Evolutionary conservation across 2,113 vertebrate species (phyloP).

Genomic region (Arenaria interpres): DNA sequence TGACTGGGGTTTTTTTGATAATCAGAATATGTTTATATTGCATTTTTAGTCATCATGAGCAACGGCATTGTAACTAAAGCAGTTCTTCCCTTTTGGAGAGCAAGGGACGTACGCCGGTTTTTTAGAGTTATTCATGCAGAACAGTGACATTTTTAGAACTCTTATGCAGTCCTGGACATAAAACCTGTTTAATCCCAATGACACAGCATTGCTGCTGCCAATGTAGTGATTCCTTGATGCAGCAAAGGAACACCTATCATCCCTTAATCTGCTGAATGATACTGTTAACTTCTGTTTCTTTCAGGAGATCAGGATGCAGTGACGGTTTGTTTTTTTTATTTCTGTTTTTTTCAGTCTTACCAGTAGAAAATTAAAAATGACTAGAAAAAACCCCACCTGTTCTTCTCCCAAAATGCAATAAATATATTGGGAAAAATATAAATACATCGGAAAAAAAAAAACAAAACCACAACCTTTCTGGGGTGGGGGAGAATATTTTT

Average conservation of each 20-base stretch:
- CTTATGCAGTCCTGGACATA: background rate
- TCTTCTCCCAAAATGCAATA: background rate
- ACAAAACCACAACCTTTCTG: background rate
- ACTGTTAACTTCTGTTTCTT: background rate
- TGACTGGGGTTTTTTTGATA: background rate
- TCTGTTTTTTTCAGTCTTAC: background rate
- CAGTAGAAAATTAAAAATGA: background rate
- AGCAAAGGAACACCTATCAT: background rate
- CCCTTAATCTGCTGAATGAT: background rate
- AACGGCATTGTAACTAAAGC: background rate
- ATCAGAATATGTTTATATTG: background rate
- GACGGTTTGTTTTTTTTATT: background rate
- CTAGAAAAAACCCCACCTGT: background rate
- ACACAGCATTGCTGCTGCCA: too few relatives aligned
- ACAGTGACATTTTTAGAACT: background rate
- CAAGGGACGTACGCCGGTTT: background rate
- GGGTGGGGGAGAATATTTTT: background rate
- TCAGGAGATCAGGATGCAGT: background rate
- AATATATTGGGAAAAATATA: too few relatives aligned
- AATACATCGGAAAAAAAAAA: background rate
- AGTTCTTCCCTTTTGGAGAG: background rate
- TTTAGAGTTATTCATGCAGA: background rate
- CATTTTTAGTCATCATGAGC: background rate
- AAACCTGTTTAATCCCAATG: background rate
- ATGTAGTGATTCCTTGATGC: background rate